A percentile compares a stretch with the other conserved stretches of the same genome.
phyloP scores from a whole-genome alignment of 2,888 invertebrate species.

The Chironomus riparius region DNA sequence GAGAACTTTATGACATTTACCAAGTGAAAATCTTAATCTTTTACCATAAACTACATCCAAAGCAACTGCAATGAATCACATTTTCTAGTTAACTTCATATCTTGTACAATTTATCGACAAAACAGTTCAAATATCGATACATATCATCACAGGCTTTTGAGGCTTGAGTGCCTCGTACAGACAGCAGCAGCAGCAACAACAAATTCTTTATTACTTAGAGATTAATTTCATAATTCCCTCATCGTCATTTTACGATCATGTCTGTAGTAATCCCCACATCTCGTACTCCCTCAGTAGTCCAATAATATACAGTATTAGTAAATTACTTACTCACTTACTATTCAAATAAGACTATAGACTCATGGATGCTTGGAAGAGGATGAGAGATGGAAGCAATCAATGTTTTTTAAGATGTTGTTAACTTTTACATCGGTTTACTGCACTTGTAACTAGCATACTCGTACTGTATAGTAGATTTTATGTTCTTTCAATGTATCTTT shows the following conservation, averaged over 20 bases:
- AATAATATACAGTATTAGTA: not conserved
- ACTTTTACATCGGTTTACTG: not conserved
- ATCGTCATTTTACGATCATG: not conserved
- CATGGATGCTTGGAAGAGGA: too few species aligned
- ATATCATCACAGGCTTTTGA: not conserved
- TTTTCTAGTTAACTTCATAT: not conserved
- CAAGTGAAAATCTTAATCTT: constrained; percentile 9
- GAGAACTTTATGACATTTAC: not conserved
- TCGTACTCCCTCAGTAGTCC: not conserved
- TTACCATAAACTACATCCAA: not conserved
- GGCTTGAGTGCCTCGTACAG: too few species aligned
- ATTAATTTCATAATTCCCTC: constrained; percentile 23
- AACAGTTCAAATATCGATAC: not conserved
- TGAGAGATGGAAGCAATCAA: not conserved
- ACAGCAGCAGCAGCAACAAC: not conserved
- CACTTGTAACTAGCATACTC: not conserved
- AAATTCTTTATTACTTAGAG: not conserved
- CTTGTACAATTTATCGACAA: not conserved
- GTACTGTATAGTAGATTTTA: not conserved
- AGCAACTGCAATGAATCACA: not conserved
- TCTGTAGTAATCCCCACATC: not conserved
- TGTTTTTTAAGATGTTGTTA: not conserved
- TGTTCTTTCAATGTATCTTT: not conserved
- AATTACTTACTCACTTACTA: not conserved
- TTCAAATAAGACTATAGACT: not conserved